Base-by-base conservation (phyloP, 2,797 vertebrate genomes). In the Chloroceryle inda region DNA sequence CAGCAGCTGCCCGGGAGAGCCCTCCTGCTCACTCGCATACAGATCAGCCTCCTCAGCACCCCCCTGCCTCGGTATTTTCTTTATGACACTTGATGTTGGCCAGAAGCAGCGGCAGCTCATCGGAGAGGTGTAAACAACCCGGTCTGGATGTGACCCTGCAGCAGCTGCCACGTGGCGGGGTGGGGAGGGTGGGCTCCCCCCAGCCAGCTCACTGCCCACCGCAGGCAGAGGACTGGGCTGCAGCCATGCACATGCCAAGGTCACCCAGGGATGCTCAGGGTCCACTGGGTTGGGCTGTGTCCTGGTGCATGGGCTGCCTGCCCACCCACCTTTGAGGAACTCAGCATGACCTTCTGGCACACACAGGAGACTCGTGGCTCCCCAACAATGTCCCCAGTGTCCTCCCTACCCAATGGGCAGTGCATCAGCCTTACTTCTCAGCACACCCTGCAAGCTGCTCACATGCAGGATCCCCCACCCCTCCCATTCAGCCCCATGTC, bases 401-500 rank as follows among this genome's bases (percentile, higher is more conserved):
- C 19, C 62, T 53, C 66, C 9, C 9, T 35, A 23, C 29, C 33
- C 33, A 17, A 4, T 5, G 2, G 55, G 50, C 67, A 71, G 35
- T 20, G 27, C 52, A 55, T 20, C 7, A 2, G 59, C 56, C 63
- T 78, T 37, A 4, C 37, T 0, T 0, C 56, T 61, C 37, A 23
- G 27, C 81, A 31, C 55, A 31, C 49, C 45, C 73, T 9, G 21
- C 0, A 1, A 88, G 40, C 33, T 31, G 35, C 1, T 61, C 74
- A 14, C 58, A n/a, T 0, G 0, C 35, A 64, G 47, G 11, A n/a
- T 23, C 8, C 4, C 40, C 31, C 21, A 7, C 2, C 8, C 24
- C 5, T 27, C 17, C 62, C 6, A 6, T 53, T 47, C 53, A 42
- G 20, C 10, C 31, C 66, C 0, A 0, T 6, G 2, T 29, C 40